These are phyloP conservation scores for Pluvianellus socialis DNA, from an alignment of 2,113 vertebrate genomes.

Conservation along the genomic window DNA sequence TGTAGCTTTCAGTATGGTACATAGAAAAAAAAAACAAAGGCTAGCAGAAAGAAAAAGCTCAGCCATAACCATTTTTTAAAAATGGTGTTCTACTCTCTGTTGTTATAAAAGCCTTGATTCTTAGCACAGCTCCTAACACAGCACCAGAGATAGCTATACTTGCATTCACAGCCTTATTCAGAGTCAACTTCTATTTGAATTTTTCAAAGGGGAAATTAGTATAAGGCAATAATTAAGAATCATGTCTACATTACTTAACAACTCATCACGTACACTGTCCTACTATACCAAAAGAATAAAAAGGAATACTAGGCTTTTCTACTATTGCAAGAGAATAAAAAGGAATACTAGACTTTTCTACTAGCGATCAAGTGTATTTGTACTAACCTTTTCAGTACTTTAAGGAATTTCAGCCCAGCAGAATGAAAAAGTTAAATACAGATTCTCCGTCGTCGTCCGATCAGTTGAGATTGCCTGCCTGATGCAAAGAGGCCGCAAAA, in stretches of 20 bases:
- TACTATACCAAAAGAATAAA: not conserved
- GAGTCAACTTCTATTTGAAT: not conserved
- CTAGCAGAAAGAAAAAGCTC: not conserved
- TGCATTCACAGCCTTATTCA: not conserved
- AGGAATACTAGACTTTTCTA: not conserved
- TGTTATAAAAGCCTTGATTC: not conserved
- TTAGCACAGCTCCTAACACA: not conserved
- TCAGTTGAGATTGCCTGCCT: not conserved
- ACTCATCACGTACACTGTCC: not conserved
- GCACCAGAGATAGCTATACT: not conserved
- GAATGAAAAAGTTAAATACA: not conserved
- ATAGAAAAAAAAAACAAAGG: not conserved
- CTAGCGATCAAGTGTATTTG: not conserved
- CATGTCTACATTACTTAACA: not conserved
- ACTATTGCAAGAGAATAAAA: not conserved
- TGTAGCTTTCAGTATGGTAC: not conserved
- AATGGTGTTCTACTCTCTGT: not conserved
- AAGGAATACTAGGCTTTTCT: not conserved
- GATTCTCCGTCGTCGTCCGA: not conserved
- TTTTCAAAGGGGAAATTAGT: not conserved
- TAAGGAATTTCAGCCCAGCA: not conserved
- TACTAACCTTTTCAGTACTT: not conserved
- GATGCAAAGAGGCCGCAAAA: not conserved
- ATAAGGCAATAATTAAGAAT: not conserved
- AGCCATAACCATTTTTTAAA: not conserved